A percentile compares a stretch with the other conserved stretches of the same genome.
phyloP scores from a whole-genome alignment of 2,797 vertebrate genomes.

The Gambelia wislizenii region DNA sequence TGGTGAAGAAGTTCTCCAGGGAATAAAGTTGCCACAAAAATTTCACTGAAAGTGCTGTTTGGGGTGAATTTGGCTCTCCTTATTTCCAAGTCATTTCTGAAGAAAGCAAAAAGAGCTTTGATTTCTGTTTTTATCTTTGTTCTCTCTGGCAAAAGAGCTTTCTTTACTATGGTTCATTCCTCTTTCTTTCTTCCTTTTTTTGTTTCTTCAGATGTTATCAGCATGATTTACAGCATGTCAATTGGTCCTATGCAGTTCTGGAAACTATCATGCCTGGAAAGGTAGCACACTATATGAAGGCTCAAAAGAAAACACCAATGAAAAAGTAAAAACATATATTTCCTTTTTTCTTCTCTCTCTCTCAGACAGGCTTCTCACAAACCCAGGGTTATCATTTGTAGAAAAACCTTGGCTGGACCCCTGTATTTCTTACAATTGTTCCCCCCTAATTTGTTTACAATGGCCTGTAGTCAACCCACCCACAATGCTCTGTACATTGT shows the following conservation, averaged over 20 bases:
- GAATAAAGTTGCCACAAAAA: neutral
- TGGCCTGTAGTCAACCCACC: constrained; percentile 34
- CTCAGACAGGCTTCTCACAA: neutral
- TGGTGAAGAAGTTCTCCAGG: neutral
- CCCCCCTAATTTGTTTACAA: constrained; percentile 37
- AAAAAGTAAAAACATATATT: constrained; percentile 10
- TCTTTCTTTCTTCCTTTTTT: neutral
- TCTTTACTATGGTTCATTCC: neutral
- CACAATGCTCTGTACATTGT: constrained; percentile 17
- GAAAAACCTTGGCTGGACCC: constrained; percentile 41
- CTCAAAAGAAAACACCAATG: neutral
- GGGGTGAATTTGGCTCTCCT: neutral
- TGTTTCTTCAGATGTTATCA: neutral
- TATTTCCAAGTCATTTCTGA: neutral
- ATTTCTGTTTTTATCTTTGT: neutral
- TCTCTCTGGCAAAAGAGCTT: neutral
- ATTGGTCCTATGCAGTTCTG: neutral
- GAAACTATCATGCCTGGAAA: neutral
- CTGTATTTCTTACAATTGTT: constrained; percentile 26
- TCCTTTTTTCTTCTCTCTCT: neutral
- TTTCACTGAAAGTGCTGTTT: neutral
- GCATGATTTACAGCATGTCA: neutral
- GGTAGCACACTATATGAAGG: neutral
- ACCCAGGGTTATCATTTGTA: constrained; percentile 16
- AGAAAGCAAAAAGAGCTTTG: neutral